Evolutionary conservation across 2,797 vertebrate species (phyloP).

Genomic region (Clarias pachynema): DNA sequence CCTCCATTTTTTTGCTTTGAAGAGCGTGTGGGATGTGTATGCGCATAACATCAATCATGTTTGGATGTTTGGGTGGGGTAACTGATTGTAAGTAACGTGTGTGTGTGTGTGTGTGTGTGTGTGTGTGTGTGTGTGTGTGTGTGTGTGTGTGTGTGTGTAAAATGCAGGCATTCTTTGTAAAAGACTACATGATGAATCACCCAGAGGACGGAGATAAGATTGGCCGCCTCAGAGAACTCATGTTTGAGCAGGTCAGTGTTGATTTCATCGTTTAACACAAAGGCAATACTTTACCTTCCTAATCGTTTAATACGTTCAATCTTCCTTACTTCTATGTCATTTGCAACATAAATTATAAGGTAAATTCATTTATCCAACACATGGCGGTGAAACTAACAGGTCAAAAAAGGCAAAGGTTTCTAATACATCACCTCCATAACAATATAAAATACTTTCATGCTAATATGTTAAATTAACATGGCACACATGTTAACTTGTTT

Average conservation of each 20-base stretch:
- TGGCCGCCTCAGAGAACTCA: slow-evolving; percentile 91
- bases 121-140: slow-evolving; percentile 28
- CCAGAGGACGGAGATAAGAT: slow-evolving; percentile 98
- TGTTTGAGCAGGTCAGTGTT: slow-evolving; percentile 93
- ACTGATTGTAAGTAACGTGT: slow-evolving; percentile 33
- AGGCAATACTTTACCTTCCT: neutral
- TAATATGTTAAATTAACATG: neutral
- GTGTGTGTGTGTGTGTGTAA: slow-evolving; percentile 33
- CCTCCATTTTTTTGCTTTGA: slow-evolving; percentile 34
- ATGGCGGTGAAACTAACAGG: neutral
- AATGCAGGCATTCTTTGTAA: slow-evolving; percentile 92
- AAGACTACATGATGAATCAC: slow-evolving; percentile 95
- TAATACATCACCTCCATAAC: neutral
- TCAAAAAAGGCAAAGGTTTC: too few species aligned
- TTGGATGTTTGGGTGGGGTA: slow-evolving; percentile 47
- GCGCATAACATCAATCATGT: slow-evolving; percentile 23
- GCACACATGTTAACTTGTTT: neutral
- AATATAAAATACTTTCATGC: neutral
- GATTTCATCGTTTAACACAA: slow-evolving; percentile 20
- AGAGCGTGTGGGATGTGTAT: neutral
- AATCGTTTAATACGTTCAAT: neutral
- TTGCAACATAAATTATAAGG: slow-evolving; percentile 1
- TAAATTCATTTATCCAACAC: neutral
- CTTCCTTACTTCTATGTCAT: neutral
- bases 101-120: slow-evolving; percentile 29